A percentile compares a stretch with the other conserved stretches of the same genome.
phyloP scores from a whole-genome alignment of 2,797 vertebrate species.

The Atherinosoma microstoma region DNA sequence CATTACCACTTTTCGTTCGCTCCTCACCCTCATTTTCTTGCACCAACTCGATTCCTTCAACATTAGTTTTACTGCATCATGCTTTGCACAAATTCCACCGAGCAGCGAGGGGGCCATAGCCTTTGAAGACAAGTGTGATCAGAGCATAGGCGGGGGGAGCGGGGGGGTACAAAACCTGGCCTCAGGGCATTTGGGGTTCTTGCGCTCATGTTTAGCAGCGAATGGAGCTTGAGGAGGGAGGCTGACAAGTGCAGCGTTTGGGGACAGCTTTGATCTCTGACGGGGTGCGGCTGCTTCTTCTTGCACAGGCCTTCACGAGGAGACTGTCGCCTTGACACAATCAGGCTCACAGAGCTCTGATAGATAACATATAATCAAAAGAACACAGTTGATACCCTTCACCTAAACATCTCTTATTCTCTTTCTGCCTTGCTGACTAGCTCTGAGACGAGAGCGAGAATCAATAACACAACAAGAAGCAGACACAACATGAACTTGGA shows the following conservation, averaged over 20 bases:
- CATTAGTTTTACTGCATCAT: slow-evolving; percentile 82
- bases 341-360: slow-evolving; percentile 23
- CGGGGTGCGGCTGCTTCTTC: slow-evolving; percentile 62
- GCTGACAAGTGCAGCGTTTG: slow-evolving; percentile 78
- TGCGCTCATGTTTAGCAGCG: slow-evolving; percentile 73
- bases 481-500: slow-evolving; percentile 39
- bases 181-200: slow-evolving; percentile 72
- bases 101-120: slow-evolving; percentile 58
- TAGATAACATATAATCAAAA: slow-evolving; percentile 52
- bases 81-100: slow-evolving; percentile 78
- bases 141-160: slow-evolving; percentile 61
- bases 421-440: slow-evolving; percentile 38
- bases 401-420: slow-evolving; percentile 54
- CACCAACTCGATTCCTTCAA: slow-evolving; percentile 75
- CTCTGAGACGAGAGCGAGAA: slow-evolving; percentile 32
- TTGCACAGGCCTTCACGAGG: slow-evolving; percentile 52
- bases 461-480: slow-evolving; percentile 28
- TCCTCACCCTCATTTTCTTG: slow-evolving; percentile 63
- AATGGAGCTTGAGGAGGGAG: slow-evolving; percentile 61
- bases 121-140: slow-evolving; percentile 83
- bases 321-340: slow-evolving; percentile 53
- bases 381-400: slow-evolving; percentile 25
- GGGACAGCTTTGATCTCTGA: slow-evolving; percentile 84
- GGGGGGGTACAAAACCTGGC: slow-evolving; percentile 71
- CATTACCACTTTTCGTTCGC: slow-evolving; percentile 46